Evolutionary conservation across 2,113 vertebrate species (phyloP).

Genomic region (Microcebus ravelobensis): DNA sequence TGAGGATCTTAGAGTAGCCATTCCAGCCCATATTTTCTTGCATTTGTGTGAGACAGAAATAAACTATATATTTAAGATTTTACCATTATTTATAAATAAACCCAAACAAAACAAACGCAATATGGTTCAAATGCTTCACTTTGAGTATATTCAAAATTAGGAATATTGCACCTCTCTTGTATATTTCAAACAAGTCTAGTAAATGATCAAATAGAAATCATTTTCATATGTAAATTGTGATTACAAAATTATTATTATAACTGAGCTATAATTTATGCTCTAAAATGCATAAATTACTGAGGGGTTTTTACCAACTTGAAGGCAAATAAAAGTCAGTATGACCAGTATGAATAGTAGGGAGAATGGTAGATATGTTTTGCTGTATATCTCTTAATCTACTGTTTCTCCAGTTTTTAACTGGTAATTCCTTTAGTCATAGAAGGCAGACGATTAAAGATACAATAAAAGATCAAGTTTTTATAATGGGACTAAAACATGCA

Average conservation of each 20-base stretch:
- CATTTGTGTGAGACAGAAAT: not conserved
- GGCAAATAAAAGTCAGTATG: not conserved
- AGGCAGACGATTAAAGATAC: not conserved
- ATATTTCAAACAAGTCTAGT: not conserved
- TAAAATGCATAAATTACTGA: not conserved
- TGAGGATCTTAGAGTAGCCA: not conserved
- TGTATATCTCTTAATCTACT: not conserved
- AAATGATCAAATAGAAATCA: not conserved
- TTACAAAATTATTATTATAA: not conserved
- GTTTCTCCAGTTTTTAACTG: not conserved
- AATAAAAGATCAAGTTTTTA: not conserved
- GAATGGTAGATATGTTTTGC: not conserved
- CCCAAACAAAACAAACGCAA: not conserved
- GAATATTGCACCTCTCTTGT: not conserved
- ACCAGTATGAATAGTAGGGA: not conserved
- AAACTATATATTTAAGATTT: not conserved
- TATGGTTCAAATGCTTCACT: not conserved
- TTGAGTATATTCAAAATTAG: not conserved
- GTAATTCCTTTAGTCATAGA: not conserved
- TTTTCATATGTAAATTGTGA: not conserved
- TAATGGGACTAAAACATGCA: not conserved
- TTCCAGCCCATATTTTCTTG: not conserved
- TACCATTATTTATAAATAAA: not conserved
- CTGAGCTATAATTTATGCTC: not conserved
- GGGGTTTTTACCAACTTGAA: not conserved